phyloP scores from a whole-genome alignment of 2,113 vertebrate genomes.

The Acanthochromis polyacanthus region DNA sequence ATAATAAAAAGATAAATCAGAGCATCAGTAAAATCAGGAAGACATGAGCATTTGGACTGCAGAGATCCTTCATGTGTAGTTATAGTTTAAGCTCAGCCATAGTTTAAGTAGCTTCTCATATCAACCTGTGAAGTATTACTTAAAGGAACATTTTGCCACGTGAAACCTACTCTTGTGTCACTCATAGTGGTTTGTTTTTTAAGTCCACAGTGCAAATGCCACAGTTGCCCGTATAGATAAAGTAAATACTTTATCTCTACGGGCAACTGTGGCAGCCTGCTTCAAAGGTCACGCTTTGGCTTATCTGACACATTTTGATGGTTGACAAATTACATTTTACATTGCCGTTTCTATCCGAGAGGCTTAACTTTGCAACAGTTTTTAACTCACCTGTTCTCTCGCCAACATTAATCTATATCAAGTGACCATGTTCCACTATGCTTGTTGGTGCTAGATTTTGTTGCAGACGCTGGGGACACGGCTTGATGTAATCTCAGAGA shows the following conservation, averaged over 20 bases:
- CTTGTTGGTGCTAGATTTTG: background rate
- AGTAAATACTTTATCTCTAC: background rate
- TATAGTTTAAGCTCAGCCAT: conserved; percentile 18
- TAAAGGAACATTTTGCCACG: conserved; percentile 44
- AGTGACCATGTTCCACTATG: background rate
- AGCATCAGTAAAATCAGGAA: conserved; percentile 55
- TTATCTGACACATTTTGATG: background rate
- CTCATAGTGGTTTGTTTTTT: background rate
- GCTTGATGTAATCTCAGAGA: background rate
- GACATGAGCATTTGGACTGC: conserved; percentile 44
- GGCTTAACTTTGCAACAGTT: background rate
- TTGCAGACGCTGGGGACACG: background rate
- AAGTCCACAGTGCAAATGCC: background rate
- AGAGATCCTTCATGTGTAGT: conserved; percentile 48
- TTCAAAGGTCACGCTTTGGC: background rate
- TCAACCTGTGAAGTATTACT: conserved; percentile 13
- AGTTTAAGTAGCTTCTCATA: conserved; percentile 7
- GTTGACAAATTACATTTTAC: background rate
- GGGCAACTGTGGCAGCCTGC: background rate
- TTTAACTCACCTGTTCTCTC: background rate
- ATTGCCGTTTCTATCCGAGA: background rate
- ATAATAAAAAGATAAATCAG: conserved; percentile 52
- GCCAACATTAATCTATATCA: no score
- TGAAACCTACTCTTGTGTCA: background rate
- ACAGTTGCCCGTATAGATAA: no score